A percentile compares a stretch with the other conserved stretches of the same genome.
These are phyloP conservation scores for Takifugu ocellatus DNA, from an alignment of 2,797 vertebrate genomes.

Conservation along the genomic window DNA sequence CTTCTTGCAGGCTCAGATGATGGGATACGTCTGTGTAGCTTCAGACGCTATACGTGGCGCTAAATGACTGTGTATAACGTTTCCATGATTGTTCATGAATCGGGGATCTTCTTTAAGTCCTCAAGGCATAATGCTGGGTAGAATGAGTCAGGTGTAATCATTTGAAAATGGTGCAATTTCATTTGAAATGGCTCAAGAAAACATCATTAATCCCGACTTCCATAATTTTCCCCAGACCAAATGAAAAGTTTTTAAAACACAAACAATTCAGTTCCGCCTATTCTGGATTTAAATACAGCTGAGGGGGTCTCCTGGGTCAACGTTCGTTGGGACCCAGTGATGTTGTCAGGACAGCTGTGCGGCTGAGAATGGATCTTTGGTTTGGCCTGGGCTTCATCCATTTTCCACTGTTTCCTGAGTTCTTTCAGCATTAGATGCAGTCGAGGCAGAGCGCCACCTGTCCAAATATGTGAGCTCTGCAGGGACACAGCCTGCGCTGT, in stretches of 20 bases:
- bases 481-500: constrained; percentile 71
- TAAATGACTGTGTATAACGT: constrained; percentile 14
- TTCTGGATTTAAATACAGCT: constrained; percentile 28
- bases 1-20: constrained; percentile 31
- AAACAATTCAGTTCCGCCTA: constrained; percentile 43
- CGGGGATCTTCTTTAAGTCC: constrained; percentile 8
- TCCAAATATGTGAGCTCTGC: constrained; percentile 56
- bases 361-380: constrained; percentile 30
- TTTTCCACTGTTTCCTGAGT: constrained; percentile 13
- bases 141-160: constrained; percentile 50
- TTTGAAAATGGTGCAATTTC: constrained; percentile 46
- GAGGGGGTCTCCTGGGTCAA: constrained; percentile 38
- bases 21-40: constrained; percentile 38
- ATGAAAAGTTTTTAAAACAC: constrained; percentile 41
- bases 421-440: constrained; percentile 34
- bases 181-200: constrained; percentile 39
- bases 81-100: constrained; percentile 28
- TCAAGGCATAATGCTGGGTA: constrained; percentile 28
- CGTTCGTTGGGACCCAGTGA: constrained; percentile 46
- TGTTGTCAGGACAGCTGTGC: constrained; percentile 8
- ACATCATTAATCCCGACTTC: constrained; percentile 48
- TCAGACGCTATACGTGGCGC: neutral
- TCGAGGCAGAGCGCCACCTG: constrained; percentile 60
- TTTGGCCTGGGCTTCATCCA: neutral
- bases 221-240: constrained; percentile 24